Evolutionary conservation across 2,113 vertebrate genomes (phyloP).

Genomic region (Rhizomys pruinosus): DNA sequence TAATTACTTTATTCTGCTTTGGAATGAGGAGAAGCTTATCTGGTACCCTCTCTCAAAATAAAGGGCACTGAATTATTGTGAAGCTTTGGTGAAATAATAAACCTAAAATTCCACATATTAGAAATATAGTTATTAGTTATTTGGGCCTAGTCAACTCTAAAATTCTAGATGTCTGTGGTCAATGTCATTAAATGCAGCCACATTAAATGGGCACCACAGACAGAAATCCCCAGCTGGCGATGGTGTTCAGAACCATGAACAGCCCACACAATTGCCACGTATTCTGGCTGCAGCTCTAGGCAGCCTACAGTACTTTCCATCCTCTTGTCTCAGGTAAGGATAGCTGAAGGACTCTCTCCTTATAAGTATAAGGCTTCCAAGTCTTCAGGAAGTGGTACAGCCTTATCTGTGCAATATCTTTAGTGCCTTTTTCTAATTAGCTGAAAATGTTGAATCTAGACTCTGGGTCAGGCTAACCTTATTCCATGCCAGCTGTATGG

Average conservation of each 20-base stretch:
- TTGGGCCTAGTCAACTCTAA: not conserved
- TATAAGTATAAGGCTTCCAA: not conserved
- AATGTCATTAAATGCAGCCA: not conserved
- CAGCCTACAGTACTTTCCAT: not conserved
- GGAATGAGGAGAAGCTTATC: not conserved
- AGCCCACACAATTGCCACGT: not conserved
- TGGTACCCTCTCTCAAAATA: conserved; percentile 4
- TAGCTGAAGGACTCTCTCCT: not conserved
- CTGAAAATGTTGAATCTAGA: not conserved
- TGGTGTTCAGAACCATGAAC: not conserved
- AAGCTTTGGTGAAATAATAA: not conserved
- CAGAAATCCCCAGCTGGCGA: not conserved
- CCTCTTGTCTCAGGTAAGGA: not conserved
- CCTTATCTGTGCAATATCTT: not conserved
- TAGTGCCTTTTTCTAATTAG: not conserved
- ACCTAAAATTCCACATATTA: not conserved
- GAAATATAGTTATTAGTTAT: not conserved
- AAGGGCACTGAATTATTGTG: conserved; percentile 8
- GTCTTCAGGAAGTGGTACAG: not conserved
- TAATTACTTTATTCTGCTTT: conserved; percentile 15
- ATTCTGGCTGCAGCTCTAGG: not conserved
- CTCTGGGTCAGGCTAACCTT: not conserved
- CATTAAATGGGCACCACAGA: not conserved
- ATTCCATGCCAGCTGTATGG: not conserved
- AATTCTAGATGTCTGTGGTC: not conserved